Evolutionary conservation across 2,888 invertebrate genomes (phyloP), one percentile per base, ranked within the genome.

Genomic region (Nipponacmea schrenckii): DNA sequence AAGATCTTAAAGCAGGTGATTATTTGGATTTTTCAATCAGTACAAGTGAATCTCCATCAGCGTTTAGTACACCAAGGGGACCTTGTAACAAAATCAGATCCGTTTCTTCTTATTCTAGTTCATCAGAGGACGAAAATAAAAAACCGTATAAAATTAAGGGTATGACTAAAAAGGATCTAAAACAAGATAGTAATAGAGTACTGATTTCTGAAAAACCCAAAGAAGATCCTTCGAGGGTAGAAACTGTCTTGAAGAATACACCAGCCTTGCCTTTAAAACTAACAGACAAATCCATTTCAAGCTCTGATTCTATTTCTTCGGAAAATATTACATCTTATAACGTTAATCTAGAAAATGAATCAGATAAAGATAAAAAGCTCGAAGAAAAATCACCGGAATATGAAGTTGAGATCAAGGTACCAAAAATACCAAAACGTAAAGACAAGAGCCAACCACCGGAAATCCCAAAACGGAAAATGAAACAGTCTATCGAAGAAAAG

Each of bases 261-360:
- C 56, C 56, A 12, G 20, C 56, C 2, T 15, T 56, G 24, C 39
- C 39, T 39, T 10, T 39, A 1, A 39, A 39, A 39, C 39, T 10
- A 39, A 39, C 39, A 8, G 56, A 56, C 20, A 56, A 56, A 56
- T 56, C 56, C 10, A 14, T 56, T 24, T 56, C 56, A 15, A 56
- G 56, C 14, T 24, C 56, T 12, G 56, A 56, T 56, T 56, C 56
- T 10, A 24, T 56, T 20, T 56, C 56, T 24, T 56, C 56, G 12
- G 56, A 56, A 56, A 56, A 56, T 56, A 56, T 56, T 24, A 56
- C 56, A 56, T 56, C 56, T 8, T 56, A 56, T 56, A 56, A 56
- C 14, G 24, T 56, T 56, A 20, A 56, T 24, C 20, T 20, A 24
- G 56, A 56, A 0, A 56, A 24, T 24, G 56, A 56, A 56, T 56